Evolutionary conservation across 2,113 vertebrate species (phyloP), one percentile per base, ranked within the genome.

Genomic region (Python bivittatus): DNA sequence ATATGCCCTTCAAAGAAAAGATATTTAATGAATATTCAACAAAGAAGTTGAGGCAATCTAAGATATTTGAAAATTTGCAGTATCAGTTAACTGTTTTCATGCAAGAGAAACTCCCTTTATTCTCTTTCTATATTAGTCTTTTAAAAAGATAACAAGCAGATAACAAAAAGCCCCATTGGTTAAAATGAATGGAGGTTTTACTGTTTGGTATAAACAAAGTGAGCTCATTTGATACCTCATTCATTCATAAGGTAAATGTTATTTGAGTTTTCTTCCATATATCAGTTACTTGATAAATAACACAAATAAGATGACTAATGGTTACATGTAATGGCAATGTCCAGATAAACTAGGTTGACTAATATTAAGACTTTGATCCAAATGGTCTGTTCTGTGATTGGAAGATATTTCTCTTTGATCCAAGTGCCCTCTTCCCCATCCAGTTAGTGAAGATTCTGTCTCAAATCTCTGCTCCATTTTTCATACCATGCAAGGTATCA

Each of bases 21-120:
- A 96, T 96, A 96, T 95, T 97, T 97, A 97, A 98, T 98, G 97
- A 98, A 98, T 98, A 98, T 98, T 98, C 98, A 98, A 95, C 96
- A 97, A 96, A 97, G 92, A 95, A 95, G 79, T 95, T 94, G 85
- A 86, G 96, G 92, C 94, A 96, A 93, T 94, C 93, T 93, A 97
- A 97, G 94, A 96, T 97, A 96, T 97, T 96, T 96, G 94, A 97
- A 97, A 97, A 97, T 96, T 96, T 95, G 90, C 96, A 95, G 92
- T 95, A 96, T 93, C 91, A 88, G 93, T 97, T 97, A 96, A 96
- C 96, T 94, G 92, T 95, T 96, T 95, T 97, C 95, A 93, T 94
- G 94, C 94, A 95, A 95, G 93, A 17, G 91, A 92, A 88, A 93
- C 91, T 93, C 95, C 94, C 89, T 94, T 13, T 94, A 95, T 93